Conservation (phyloP, 2,888 invertebrate genomes). For the Machimus rusticus region DNA sequence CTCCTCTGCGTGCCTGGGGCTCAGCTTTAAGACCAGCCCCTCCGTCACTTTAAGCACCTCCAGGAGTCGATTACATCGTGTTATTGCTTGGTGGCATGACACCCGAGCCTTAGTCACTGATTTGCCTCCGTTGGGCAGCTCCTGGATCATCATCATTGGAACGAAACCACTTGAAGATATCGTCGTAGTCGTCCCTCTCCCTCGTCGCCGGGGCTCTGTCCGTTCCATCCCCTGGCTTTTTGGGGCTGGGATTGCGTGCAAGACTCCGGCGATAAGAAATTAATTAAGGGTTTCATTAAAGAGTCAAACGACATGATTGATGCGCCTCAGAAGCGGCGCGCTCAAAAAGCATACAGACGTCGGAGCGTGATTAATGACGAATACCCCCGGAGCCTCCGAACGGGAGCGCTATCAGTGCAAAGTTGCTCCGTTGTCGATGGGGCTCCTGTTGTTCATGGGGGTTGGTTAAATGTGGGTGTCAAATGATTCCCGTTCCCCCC, state of each 20-base stretch:
- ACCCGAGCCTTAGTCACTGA: not conserved
- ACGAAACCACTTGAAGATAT: not conserved
- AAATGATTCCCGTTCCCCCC: not conserved
- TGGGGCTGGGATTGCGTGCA: not conserved
- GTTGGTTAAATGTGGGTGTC: not conserved
- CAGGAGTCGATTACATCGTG: slow-evolving; percentile 10
- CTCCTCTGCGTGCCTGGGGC: not conserved
- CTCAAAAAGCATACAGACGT: not conserved
- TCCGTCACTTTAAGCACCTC: not conserved
- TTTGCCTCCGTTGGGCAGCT: not conserved
- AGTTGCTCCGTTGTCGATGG: not conserved
- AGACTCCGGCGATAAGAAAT: not conserved
- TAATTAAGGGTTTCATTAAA: slow-evolving; percentile 16
- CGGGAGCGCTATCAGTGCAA: not conserved
- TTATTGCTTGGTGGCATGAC: not conserved
- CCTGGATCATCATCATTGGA: not conserved
- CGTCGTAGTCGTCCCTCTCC: not conserved
- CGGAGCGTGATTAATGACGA: not conserved
- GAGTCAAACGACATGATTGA: not conserved
- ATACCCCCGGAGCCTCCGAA: not conserved
- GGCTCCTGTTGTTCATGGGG: not conserved
- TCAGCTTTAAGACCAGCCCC: not conserved
- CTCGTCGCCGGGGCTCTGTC: not conserved
- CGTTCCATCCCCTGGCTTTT: not conserved
- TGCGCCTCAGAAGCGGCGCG: not conserved